Evolutionary conservation across 37 sponge, comb jelly and placozoan genomes (phyloP).

Genomic region (Aphrocallistes beatrix): DNA sequence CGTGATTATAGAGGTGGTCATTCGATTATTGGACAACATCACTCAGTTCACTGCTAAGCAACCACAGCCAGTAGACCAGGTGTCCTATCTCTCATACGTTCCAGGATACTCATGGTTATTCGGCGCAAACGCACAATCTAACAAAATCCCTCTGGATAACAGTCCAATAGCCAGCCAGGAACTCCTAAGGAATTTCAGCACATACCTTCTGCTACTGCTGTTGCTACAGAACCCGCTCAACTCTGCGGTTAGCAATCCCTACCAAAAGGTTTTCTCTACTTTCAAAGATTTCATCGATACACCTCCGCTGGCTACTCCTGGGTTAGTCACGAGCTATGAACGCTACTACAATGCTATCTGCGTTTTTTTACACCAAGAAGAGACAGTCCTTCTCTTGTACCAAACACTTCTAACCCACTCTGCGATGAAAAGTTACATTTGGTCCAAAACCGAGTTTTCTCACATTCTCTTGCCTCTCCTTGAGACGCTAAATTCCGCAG

Average conservation of each 20-base stretch:
- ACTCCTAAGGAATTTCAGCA: not conserved
- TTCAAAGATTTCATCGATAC: not conserved
- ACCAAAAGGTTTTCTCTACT: not conserved
- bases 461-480: conserved; percentile 54
- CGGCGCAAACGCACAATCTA: not conserved
- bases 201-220: not conserved
- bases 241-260: not conserved
- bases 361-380: conserved; percentile 16
- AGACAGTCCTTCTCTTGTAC: not conserved
- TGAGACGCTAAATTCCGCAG: conserved; percentile 49
- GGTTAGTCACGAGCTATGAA: not conserved
- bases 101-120: conserved; percentile 6
- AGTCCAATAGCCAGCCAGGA: not conserved
- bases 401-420: not conserved
- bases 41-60: not conserved
- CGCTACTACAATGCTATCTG: not conserved
- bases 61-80: not conserved
- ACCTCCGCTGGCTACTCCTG: not conserved
- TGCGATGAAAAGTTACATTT: not conserved
- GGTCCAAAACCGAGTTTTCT: not conserved
- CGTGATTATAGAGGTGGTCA: not conserved
- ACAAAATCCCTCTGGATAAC: not conserved
- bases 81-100: not conserved
- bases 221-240: not conserved
- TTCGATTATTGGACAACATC: not conserved